Evolutionary conservation across 2,888 invertebrate genomes (phyloP), one percentile per base, ranked within the genome.

Genomic region (Lomographa bimaculata): DNA sequence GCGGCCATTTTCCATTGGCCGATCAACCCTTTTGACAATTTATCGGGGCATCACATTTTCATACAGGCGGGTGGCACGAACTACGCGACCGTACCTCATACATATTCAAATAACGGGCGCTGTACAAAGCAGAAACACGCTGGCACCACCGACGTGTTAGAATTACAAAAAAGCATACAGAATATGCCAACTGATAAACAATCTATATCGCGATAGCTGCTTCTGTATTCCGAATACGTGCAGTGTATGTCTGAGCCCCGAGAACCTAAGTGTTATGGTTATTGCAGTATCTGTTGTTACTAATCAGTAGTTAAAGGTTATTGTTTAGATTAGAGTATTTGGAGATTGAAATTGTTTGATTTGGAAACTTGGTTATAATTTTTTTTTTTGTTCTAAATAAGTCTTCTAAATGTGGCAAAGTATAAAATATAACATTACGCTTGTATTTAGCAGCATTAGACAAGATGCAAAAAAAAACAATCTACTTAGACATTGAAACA

Each of bases 21-120:
- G 78, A 82, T 83, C 80, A 81, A 81, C 77, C 83, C 82, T 81
- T 85, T 83, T 84, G 84, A 81, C 86, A 85, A 85, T 85, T 86
- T 86, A 85, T 86, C 84, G 83, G 82, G 67, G 75, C 83, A 81
- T 84, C 82, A 82, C 81, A 84, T 82, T 85, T 84, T 85, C 83
- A 83, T 84, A 82, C 69, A 79, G 64, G 75, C 78, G 71, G 68
- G 71, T 68, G 69, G 73, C 76, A 76, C 76, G 78, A 69, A 72
- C 73, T 66, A 55, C 55, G 63, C 62, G 70, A 61, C 69, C 70
- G 64, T 70, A 67, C 57, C 79, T 86, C 85, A 85, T 86, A 79
- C 85, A 86, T 86, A 86, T 86, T 86, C 86, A 86, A 81, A 82
- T 71, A 74, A 64, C 73, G 54, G 66, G 71, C 67, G 65, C 65